phyloP scores from a whole-genome alignment of 2,113 vertebrate species.

The Sinocyclocheilus anophthalmus region DNA sequence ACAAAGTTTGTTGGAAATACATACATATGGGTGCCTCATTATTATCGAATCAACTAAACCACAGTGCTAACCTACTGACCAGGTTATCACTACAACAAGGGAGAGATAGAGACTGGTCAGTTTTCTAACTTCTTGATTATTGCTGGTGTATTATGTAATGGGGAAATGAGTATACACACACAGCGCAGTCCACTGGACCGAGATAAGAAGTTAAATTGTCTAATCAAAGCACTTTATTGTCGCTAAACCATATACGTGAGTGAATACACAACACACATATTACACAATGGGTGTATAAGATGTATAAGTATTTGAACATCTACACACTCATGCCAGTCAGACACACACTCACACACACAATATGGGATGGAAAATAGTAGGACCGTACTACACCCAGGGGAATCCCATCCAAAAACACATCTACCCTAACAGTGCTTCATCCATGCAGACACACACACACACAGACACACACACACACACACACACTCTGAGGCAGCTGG shows the following conservation, averaged over 20 bases:
- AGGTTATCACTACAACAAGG: conserved; percentile 15
- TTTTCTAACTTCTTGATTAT: conserved; percentile 1
- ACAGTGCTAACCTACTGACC: conserved; percentile 36
- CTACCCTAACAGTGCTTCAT: neutral
- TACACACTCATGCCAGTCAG: conserved; percentile 1
- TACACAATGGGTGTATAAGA: neutral
- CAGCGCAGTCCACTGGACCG: conserved; percentile 24
- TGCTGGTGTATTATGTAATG: conserved; percentile 43
- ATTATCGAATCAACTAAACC: neutral
- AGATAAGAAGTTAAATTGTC: conserved; percentile 27
- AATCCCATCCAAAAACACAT: conserved; percentile 33
- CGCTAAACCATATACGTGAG: neutral
- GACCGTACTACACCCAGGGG: conserved; percentile 20
- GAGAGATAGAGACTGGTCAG: conserved; percentile 4
- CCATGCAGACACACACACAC: neutral
- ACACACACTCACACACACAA: neutral
- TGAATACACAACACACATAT: neutral
- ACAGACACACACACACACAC: neutral
- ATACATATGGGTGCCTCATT: neutral
- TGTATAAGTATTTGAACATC: neutral
- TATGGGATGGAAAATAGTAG: conserved; percentile 25
- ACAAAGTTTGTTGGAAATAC: neutral
- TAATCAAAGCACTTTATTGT: neutral
- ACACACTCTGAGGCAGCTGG: conserved; percentile 11
- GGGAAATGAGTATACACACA: conserved; percentile 33